Percentiles rank a stretch among this genome's conserved stretches.
Evolutionary conservation across 2,888 invertebrate genomes (phyloP).

Genomic region (Alsophila aescularia): DNA sequence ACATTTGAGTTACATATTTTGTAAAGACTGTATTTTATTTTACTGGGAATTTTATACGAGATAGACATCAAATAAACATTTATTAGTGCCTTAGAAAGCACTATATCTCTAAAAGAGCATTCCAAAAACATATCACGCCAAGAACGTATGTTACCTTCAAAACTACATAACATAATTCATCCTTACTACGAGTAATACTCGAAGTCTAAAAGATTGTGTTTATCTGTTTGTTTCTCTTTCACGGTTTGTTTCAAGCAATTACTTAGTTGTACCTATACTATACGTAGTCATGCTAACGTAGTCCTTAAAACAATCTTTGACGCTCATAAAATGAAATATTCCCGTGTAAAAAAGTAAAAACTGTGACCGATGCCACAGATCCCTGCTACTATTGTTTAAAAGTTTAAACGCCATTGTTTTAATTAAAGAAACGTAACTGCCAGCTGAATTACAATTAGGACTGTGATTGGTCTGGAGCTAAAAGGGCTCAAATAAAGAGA

Average conservation of each 20-base stretch:
- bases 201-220: too few relatives aligned
- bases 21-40: not conserved
- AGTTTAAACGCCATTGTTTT: conserved; percentile 11
- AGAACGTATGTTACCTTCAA: conserved; percentile 8
- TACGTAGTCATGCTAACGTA: too few relatives aligned
- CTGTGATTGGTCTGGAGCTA: conserved; percentile 15
- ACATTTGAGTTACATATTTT: too few relatives aligned
- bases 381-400: too few relatives aligned
- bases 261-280: too few relatives aligned
- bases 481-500: conserved; percentile 24
- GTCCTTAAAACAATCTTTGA: too few relatives aligned
- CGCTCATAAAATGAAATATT: too few relatives aligned
- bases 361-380: too few relatives aligned
- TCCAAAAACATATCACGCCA: conserved; percentile 8
- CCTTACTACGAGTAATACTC: too few relatives aligned
- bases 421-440: conserved; percentile 11
- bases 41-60: not conserved
- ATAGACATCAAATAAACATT: not conserved
- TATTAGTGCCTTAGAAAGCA: not conserved
- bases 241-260: too few relatives aligned
- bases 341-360: too few relatives aligned
- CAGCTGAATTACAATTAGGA: conserved; percentile 23
- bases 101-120: not conserved
- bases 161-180: not conserved
- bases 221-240: too few relatives aligned